Conservation (phyloP, 1,140 invertebrate species). For the Heliconius melpomene region DNA sequence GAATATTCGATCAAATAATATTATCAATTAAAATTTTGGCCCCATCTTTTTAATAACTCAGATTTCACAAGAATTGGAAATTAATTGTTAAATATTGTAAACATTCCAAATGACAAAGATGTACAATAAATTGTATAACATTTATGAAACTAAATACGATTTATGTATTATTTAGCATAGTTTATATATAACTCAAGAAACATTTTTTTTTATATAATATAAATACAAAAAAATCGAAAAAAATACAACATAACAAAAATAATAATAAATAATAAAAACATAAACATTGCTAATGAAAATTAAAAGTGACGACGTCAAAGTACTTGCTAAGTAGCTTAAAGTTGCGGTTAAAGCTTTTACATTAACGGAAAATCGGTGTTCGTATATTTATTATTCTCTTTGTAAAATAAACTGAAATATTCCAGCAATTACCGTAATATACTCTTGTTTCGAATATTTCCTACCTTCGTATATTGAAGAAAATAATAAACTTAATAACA, state of each 20-base stretch:
- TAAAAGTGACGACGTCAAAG: constrained; percentile 28
- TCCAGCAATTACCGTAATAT: background rate
- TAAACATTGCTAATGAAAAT: constrained; percentile 5
- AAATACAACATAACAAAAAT: constrained; percentile 17
- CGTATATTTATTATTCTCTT: constrained; percentile 30
- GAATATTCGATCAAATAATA: too few species aligned
- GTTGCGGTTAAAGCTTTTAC: constrained; percentile 37
- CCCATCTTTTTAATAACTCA: too few species aligned
- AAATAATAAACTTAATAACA: background rate
- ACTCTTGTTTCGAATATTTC: background rate
- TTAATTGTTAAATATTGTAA: too few species aligned
- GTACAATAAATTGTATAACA: too few species aligned
- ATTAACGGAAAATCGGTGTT: constrained; percentile 34
- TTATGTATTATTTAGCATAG: too few species aligned
- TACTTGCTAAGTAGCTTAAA: constrained; percentile 32
- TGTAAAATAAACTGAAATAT: constrained; percentile 2
- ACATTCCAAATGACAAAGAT: too few species aligned
- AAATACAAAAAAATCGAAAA: constrained; percentile 3
- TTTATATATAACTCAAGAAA: too few species aligned
- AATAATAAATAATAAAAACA: background rate
- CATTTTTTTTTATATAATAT: background rate
- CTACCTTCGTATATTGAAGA: background rate
- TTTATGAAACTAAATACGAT: too few species aligned
- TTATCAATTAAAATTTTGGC: too few species aligned
- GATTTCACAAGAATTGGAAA: too few species aligned